A percentile compares a stretch with the other conserved stretches of the same genome.
Conservation (phyloP, 2,888 invertebrate species). For the Micoletzkya japonica region DNA sequence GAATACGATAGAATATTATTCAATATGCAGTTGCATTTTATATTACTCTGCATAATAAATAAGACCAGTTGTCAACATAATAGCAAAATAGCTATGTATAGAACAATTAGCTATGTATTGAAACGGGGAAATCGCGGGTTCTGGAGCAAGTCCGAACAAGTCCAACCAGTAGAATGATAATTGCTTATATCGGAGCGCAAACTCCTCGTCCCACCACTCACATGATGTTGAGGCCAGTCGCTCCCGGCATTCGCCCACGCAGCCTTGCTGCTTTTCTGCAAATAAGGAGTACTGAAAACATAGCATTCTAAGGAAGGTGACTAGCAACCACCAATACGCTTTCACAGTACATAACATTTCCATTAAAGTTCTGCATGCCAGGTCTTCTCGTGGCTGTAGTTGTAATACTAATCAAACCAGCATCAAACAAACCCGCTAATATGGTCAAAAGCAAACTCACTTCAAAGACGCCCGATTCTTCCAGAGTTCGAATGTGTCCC, state of each 20-base stretch:
- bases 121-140: too few relatives aligned
- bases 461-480: slow-evolving; percentile 32
- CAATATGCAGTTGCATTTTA: neutral
- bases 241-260: slow-evolving; percentile 38
- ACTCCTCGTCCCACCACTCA: too few relatives aligned
- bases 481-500: slow-evolving; percentile 36
- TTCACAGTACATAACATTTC: too few relatives aligned
- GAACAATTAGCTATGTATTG: too few relatives aligned
- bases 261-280: slow-evolving; percentile 38
- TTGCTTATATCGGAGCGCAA: too few relatives aligned
- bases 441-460: slow-evolving; percentile 30
- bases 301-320: too few relatives aligned
- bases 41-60: neutral
- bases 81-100: too few relatives aligned
- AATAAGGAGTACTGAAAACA: slow-evolving; percentile 3
- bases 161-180: too few relatives aligned
- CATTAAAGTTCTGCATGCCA: neutral
- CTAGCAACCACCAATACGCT: too few relatives aligned
- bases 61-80: too few relatives aligned
- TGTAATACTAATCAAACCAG: neutral
- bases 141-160: too few relatives aligned
- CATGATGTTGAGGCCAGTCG: slow-evolving; percentile 22
- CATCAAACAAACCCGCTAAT: too few relatives aligned
- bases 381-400: neutral
- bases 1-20: neutral